These are phyloP conservation scores for Meriones psammophilus DNA, from an alignment of 2,797 vertebrate genomes.

Conservation along the genomic window DNA sequence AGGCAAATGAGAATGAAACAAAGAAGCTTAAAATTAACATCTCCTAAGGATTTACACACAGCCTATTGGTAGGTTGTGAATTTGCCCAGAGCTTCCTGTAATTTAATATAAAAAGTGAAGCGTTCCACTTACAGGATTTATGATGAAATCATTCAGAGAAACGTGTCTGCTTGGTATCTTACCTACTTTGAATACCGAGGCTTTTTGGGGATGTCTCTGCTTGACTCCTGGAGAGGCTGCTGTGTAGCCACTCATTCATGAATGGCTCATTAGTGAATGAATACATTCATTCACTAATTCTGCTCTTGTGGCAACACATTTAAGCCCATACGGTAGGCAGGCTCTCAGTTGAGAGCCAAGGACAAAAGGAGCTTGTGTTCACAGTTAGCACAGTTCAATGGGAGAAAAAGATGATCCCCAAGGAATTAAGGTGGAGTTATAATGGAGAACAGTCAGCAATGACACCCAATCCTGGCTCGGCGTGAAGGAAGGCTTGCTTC, in stretches of 20 bases:
- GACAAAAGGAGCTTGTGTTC: not conserved
- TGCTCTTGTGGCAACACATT: not conserved
- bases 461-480: not conserved
- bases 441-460: not conserved
- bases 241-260: not conserved
- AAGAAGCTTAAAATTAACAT: not conserved
- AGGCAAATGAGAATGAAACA: not conserved
- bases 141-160: not conserved
- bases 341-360: not conserved
- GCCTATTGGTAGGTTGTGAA: not conserved
- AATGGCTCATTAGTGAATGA: no score
- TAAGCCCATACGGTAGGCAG: not conserved
- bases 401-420: not conserved
- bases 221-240: no score
- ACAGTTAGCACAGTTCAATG: not conserved
- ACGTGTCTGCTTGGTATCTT: not conserved
- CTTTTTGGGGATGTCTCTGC: not conserved
- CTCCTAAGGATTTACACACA: not conserved
- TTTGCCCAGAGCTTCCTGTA: not conserved
- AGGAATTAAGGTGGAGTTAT: not conserved
- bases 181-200: not conserved
- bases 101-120: constrained; percentile 8
- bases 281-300: not conserved
- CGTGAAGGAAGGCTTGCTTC: not conserved
- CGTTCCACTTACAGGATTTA: not conserved